phyloP scores from a whole-genome alignment of 92 coral and sea anemone genomes.

The Galaxea fascicularis region DNA sequence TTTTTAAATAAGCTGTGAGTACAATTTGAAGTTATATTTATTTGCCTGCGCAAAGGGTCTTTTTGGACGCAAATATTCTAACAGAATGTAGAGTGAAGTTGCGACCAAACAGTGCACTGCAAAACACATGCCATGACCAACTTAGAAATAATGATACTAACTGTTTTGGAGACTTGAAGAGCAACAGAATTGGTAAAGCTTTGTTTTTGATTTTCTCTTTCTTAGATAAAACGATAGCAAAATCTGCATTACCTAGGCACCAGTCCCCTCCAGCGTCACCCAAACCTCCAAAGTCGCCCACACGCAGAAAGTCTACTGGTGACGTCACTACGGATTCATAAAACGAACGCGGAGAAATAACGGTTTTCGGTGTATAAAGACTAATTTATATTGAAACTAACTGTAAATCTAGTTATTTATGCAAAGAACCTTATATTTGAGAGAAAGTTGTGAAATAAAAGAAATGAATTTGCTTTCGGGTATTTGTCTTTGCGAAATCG shows the following conservation, averaged over 20 bases:
- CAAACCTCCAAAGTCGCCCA: conserved; percentile 27
- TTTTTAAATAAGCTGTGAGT: too few relatives aligned
- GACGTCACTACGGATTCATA: conserved; percentile 1
- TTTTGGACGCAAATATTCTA: too few relatives aligned
- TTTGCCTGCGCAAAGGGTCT: too few relatives aligned
- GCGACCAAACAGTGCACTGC: too few relatives aligned
- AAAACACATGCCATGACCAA: neutral
- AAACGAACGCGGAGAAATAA: neutral
- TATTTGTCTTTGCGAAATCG: too few relatives aligned
- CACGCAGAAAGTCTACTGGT: conserved; percentile 30
- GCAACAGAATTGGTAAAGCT: neutral
- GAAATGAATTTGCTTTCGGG: too few relatives aligned
- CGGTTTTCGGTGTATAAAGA: neutral
- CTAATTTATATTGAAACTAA: neutral
- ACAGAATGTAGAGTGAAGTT: too few relatives aligned
- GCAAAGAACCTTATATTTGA: neutral
- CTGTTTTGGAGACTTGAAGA: neutral
- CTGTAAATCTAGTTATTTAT: neutral
- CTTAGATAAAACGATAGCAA: conserved; percentile 7
- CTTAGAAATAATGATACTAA: neutral
- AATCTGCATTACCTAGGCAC: conserved; percentile 20
- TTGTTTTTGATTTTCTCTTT: neutral
- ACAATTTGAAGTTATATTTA: neutral
- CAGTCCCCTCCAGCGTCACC: conserved; percentile 24
- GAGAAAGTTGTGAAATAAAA: too few relatives aligned